phyloP scores from a whole-genome alignment of 2,888 invertebrate genomes.

The Drosophila prostipennis region DNA sequence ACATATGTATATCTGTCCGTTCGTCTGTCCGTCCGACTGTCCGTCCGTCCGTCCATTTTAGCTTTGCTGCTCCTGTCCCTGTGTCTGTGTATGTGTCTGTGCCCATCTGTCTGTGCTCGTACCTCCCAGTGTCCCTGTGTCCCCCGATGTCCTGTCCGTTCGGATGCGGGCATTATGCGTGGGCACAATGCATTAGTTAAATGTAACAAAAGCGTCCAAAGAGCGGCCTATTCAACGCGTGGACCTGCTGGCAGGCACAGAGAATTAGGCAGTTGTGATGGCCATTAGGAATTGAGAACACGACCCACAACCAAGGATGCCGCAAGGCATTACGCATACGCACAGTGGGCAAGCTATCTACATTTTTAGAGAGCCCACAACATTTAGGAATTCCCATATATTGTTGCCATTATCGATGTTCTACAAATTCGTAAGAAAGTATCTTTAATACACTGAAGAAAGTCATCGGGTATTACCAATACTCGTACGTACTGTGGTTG shows the following conservation, averaged over 20 bases:
- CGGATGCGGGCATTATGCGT: slow-evolving; percentile 57
- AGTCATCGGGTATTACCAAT: too few species aligned
- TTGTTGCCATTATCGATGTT: too few species aligned
- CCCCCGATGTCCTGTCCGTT: slow-evolving; percentile 7
- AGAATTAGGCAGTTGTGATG: slow-evolving; percentile 57
- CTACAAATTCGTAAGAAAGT: too few species aligned
- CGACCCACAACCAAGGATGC: slow-evolving; percentile 16
- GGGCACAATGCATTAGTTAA: slow-evolving; percentile 71
- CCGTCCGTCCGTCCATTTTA: slow-evolving; percentile 1
- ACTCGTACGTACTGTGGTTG: too few species aligned
- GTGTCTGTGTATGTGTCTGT: too few species aligned
- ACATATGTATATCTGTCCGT: slow-evolving; percentile 14
- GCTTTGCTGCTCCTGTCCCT: neutral
- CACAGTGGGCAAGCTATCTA: slow-evolving; percentile 11
- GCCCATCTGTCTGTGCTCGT: slow-evolving; percentile 12
- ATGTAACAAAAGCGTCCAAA: slow-evolving; percentile 62
- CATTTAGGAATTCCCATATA: too few species aligned
- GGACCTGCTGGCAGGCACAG: slow-evolving; percentile 18
- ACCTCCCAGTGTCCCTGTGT: slow-evolving; percentile 5
- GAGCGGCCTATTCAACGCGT: slow-evolving; percentile 25
- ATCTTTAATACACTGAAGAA: too few species aligned
- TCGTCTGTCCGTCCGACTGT: slow-evolving; percentile 1
- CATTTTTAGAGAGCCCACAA: too few species aligned
- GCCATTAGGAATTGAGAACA: slow-evolving; percentile 45
- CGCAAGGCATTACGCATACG: slow-evolving; percentile 28